Conservation (phyloP, 2,797 vertebrate species). For the Siniperca undulata region DNA sequence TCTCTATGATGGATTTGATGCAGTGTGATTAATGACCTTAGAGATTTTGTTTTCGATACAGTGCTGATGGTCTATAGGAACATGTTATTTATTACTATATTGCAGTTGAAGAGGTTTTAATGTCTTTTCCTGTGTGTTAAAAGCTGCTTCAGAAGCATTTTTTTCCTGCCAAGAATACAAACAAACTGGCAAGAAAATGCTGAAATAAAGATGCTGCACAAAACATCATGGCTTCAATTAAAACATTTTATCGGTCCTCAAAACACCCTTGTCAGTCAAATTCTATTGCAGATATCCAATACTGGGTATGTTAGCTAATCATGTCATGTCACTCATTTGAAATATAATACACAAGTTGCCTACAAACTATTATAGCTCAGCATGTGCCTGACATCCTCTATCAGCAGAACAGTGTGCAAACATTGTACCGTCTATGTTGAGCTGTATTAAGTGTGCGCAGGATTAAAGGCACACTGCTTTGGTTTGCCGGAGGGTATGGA, state of each 20-base stretch:
- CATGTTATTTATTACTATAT: constrained; percentile 27
- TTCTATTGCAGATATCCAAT: background rate
- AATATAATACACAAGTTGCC: background rate
- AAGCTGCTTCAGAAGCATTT: constrained; percentile 25
- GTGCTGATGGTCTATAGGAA: background rate
- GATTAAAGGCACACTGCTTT: background rate
- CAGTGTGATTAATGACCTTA: constrained; percentile 30
- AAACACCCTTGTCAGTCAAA: constrained; percentile 22
- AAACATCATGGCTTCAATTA: constrained; percentile 21
- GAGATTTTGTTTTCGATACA: constrained; percentile 35
- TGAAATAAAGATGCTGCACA: constrained; percentile 32
- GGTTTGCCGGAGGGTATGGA: background rate
- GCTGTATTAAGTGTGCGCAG: background rate
- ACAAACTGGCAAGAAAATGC: constrained; percentile 13
- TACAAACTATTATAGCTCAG: constrained; percentile 1
- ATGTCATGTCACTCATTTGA: constrained; percentile 26
- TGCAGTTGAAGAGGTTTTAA: background rate
- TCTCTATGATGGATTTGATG: constrained; percentile 42
- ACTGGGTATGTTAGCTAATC: background rate
- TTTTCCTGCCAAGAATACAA: constrained; percentile 33
- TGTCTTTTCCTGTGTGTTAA: constrained; percentile 31
- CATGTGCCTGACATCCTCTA: background rate
- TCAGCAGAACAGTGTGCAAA: constrained; percentile 1
- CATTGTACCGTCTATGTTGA: background rate
- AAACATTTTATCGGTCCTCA: background rate